Percentiles rank a stretch among this genome's conserved stretches.
phyloP scores from a whole-genome alignment of 2,888 invertebrate species.

The Tubiluchus corallicola region DNA sequence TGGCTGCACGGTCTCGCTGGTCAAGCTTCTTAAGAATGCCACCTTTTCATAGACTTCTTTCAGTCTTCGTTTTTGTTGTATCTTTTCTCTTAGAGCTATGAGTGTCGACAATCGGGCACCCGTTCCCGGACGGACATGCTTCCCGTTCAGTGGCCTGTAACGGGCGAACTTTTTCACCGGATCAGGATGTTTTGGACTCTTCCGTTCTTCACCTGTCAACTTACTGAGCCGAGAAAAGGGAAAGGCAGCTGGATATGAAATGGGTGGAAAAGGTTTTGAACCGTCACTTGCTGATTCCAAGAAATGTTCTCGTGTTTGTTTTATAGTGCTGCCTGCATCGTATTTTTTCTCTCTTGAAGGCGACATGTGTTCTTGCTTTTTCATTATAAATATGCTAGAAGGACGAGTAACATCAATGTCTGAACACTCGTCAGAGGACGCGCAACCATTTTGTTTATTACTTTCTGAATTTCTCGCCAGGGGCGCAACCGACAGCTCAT shows the following conservation, averaged over 20 bases:
- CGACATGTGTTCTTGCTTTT: too few relatives aligned
- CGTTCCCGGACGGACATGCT: neutral
- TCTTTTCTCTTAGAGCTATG: neutral
- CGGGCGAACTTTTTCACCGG: neutral
- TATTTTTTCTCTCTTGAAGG: too few relatives aligned
- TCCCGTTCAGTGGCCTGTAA: constrained; percentile 1
- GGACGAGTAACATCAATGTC: neutral
- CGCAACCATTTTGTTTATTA: neutral
- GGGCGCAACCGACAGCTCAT: neutral
- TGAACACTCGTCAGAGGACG: neutral
- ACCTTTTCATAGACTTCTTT: constrained; percentile 1
- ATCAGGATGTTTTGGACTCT: neutral
- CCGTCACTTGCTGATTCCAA: neutral
- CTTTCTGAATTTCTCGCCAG: neutral
- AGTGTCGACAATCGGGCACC: neutral
- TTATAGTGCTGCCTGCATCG: too few relatives aligned
- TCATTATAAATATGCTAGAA: neutral
- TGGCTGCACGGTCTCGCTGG: neutral
- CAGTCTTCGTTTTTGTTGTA: neutral
- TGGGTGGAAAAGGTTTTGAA: neutral
- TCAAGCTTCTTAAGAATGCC: neutral
- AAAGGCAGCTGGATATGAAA: neutral
- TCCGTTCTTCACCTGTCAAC: neutral
- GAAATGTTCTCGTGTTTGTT: too few relatives aligned
- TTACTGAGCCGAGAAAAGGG: too few relatives aligned